Percentiles rank a stretch among this genome's conserved stretches.
phyloP scores from a whole-genome alignment of 35 echinoderm and acorn worm genomes.

The Anneissia japonica region DNA sequence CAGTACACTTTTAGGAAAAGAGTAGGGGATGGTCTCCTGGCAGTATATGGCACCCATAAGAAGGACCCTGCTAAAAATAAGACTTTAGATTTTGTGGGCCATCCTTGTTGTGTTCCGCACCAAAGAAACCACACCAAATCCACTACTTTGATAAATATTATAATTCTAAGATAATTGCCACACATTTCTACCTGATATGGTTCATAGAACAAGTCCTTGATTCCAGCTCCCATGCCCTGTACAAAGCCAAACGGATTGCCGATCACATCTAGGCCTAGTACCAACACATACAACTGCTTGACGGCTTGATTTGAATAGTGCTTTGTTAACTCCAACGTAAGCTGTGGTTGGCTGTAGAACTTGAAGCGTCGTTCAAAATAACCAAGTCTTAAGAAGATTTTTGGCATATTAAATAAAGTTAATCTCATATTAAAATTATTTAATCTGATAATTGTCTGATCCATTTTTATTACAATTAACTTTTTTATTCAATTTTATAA shows the following conservation, averaged over 20 bases:
- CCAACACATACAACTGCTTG: conserved; percentile 92
- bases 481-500: too few relatives aligned
- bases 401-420: too few relatives aligned
- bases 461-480: too few relatives aligned
- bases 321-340: conserved; percentile 52
- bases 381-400: conserved; percentile 67
- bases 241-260: conserved; percentile 99
- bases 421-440: too few relatives aligned
- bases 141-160: neutral
- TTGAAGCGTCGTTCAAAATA: conserved; percentile 93
- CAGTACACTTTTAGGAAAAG: too few relatives aligned
- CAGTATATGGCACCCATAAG: too few relatives aligned
- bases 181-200: conserved; percentile 82
- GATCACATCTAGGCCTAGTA: conserved; percentile 91
- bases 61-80: too few relatives aligned
- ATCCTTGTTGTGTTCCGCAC: neutral
- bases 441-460: too few relatives aligned
- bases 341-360: conserved; percentile 79
- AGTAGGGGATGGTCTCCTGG: too few relatives aligned
- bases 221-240: conserved; percentile 77
- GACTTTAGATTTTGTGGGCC: too few relatives aligned
- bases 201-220: conserved; percentile 99
- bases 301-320: conserved; percentile 98
- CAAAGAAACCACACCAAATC: neutral
- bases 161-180: neutral